phyloP scores from a whole-genome alignment of 2,113 vertebrate genomes.

The Eulemur macaco region DNA sequence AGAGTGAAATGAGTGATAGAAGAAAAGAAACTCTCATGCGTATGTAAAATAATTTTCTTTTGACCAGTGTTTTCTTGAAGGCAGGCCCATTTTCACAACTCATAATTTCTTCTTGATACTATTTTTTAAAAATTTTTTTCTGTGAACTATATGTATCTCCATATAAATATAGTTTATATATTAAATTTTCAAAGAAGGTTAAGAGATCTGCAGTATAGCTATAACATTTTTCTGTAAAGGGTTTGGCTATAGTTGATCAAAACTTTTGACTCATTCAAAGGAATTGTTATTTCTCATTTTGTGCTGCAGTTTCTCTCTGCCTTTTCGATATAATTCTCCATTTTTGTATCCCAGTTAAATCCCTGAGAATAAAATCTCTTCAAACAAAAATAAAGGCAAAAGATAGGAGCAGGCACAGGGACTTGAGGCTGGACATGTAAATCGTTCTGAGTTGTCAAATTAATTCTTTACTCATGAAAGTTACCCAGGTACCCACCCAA shows the following conservation, averaged over 20 bases:
- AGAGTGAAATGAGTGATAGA: not conserved
- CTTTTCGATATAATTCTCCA: not conserved
- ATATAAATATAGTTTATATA: not conserved
- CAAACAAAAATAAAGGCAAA: slow-evolving; percentile 37
- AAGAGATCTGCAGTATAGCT: not conserved
- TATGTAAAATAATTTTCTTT: not conserved
- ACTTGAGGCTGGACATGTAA: not conserved
- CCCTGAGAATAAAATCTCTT: slow-evolving; percentile 3
- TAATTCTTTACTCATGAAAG: slow-evolving; percentile 29
- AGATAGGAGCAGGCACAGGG: not conserved
- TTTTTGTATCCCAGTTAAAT: slow-evolving; percentile 45
- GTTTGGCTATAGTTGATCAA: slow-evolving; percentile 2
- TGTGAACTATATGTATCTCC: not conserved
- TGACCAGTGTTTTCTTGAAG: not conserved
- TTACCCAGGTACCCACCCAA: not conserved
- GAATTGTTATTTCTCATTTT: slow-evolving; percentile 26
- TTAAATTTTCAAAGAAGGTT: slow-evolving; percentile 25
- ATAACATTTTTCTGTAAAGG: slow-evolving; percentile 21
- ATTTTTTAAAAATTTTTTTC: not conserved
- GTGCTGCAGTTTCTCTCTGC: not conserved
- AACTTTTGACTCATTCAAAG: slow-evolving; percentile 42
- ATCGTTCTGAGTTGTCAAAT: not conserved
- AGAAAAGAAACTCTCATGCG: not conserved
- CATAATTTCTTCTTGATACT: not conserved
- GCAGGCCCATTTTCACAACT: not conserved